Percentiles rank a stretch among this genome's conserved stretches.
These are phyloP conservation scores for Cynoglossus semilaevis DNA, from an alignment of 2,113 vertebrate genomes.

Conservation along the genomic window DNA sequence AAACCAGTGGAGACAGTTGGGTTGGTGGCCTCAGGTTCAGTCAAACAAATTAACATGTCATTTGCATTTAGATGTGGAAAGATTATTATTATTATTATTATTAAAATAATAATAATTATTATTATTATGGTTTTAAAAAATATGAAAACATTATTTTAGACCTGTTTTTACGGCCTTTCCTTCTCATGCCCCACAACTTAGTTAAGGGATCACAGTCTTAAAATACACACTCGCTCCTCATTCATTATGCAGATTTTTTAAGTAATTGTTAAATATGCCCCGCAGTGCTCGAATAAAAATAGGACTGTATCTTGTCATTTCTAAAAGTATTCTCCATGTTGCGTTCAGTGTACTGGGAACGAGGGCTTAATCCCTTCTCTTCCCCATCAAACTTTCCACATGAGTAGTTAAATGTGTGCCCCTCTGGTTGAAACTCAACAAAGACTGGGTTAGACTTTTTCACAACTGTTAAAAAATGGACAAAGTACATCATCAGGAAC, in stretches of 20 bases:
- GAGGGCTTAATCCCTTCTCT: conserved; percentile 49
- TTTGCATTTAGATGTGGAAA: conserved; percentile 72
- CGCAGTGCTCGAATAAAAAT: conserved; percentile 83
- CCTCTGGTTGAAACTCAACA: conserved; percentile 59
- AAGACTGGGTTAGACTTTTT: conserved; percentile 30
- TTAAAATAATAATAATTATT: conserved; percentile 1
- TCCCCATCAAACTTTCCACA: conserved; percentile 72
- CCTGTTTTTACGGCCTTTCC: conserved; percentile 44
- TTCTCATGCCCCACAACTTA: conserved; percentile 44
- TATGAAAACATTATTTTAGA: background rate
- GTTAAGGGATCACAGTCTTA: conserved; percentile 68
- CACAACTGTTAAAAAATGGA: conserved; percentile 6
- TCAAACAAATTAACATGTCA: conserved; percentile 76
- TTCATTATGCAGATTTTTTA: conserved; percentile 87
- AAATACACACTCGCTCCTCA: conserved; percentile 77
- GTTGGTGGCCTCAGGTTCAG: conserved; percentile 66
- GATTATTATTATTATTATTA: conserved; percentile 7
- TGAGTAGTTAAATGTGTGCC: conserved; percentile 72
- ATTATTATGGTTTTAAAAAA: background rate
- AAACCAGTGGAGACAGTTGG: conserved; percentile 66
- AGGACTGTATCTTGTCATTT: conserved; percentile 71
- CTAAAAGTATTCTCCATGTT: conserved; percentile 65
- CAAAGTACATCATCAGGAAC: conserved; percentile 8
- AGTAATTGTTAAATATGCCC: conserved; percentile 85
- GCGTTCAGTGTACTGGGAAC: conserved; percentile 68